Base-by-base conservation (phyloP, 2,888 invertebrate species). In the Polydrusus tereticollis region DNA sequence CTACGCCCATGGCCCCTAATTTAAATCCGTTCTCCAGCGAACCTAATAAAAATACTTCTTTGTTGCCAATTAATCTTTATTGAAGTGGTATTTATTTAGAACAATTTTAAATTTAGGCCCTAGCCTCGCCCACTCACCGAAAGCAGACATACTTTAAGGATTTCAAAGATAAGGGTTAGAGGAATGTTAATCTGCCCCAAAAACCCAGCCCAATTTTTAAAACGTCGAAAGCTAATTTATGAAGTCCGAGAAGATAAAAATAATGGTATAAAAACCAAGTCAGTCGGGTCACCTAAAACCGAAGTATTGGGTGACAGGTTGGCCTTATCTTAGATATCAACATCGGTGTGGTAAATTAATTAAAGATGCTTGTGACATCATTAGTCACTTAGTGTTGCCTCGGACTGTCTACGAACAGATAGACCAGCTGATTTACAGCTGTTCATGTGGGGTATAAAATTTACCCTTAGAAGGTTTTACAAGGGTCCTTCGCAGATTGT, bases 311-410 rank as follows among this genome's bases (percentile, higher is more conserved):
- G 59, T 73, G 82, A 82, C 80, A 81, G 81, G 80, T 79, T 78
- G 77, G 80, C 75, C 79, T 83, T 83, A 83, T 83, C 82, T 80
- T 77, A 75, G 79, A 82, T 83, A 83, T 83, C 83, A 81, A 80
- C 80, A 78, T 80, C 80, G 81, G 80, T 80, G 80, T 82, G 82
- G 82, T 82, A 81, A 83, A 83, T 83, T 83, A 83, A 83, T 83
- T 83, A 83, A 83, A 82, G 82, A 80, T 81, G 79, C 81, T 81
- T 80, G 82, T 82, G 83, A 84, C 83, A 83, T 82, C 83, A 83
- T 83, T 83, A 83, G 83, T 83, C 83, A 83, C 83, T 83, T 83
- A 83, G 79, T 79, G 79, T 79, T 81, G 78, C 78, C 79, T 79
- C 78, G 77, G 78, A 75, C 80, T 80, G 80, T 80, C 81, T 82